Conservation (phyloP, 2,113 vertebrate species). For the Thamnaconus septentrionalis region DNA sequence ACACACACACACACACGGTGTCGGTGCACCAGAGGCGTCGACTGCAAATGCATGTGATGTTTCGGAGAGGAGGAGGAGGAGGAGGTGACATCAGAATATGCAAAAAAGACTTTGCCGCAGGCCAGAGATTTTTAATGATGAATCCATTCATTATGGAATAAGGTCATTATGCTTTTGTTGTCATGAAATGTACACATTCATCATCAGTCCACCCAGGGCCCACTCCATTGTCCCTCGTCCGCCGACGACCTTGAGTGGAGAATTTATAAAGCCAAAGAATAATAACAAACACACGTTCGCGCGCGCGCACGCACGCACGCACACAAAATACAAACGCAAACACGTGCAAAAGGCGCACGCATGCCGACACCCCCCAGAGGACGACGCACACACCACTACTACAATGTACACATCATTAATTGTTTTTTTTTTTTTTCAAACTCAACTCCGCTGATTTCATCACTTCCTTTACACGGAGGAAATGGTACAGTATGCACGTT, state of each 20-base stretch:
- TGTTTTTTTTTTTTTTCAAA: not conserved
- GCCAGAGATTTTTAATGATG: constrained; percentile 76
- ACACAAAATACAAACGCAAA: constrained; percentile 45
- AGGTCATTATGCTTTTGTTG: constrained; percentile 79
- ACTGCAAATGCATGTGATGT: constrained; percentile 54
- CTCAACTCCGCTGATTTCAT: constrained; percentile 36
- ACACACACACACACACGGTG: not conserved
- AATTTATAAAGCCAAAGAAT: constrained; percentile 54
- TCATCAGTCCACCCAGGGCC: constrained; percentile 67
- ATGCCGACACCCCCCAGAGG: constrained; percentile 44
- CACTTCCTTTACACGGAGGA: constrained; percentile 25
- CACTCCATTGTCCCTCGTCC: constrained; percentile 61
- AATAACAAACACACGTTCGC: constrained; percentile 53
- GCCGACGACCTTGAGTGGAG: constrained; percentile 62
- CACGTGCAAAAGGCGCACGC: constrained; percentile 24
- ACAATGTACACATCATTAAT: too few species aligned
- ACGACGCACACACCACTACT: constrained; percentile 39
- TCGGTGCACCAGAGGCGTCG: constrained; percentile 40
- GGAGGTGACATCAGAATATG: constrained; percentile 77
- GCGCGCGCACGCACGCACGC: constrained; percentile 36
- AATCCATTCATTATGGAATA: constrained; percentile 79
- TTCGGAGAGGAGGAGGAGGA: constrained; percentile 39
- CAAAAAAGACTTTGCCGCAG: constrained; percentile 77
- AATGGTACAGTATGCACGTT: constrained; percentile 18
- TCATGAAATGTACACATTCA: constrained; percentile 76